Evolutionary conservation across 2,888 invertebrate genomes (phyloP).

Genomic region (Agapostemon virescens): DNA sequence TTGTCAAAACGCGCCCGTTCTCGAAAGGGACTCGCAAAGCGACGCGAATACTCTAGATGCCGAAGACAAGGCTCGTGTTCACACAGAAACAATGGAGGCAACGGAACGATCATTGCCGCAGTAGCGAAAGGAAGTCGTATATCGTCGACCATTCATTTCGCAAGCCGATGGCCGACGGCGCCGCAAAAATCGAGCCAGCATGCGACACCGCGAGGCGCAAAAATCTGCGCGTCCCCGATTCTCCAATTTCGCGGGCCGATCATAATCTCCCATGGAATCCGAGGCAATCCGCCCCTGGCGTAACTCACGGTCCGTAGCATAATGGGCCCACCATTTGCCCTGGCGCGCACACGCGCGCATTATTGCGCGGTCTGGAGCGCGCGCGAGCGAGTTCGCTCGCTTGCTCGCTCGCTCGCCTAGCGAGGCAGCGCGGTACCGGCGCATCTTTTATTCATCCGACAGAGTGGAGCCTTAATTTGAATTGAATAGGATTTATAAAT

Average conservation of each 20-base stretch:
- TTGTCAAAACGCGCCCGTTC: too few species aligned
- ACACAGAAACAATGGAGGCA: not conserved
- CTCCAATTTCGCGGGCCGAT: conserved; percentile 50
- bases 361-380: conserved; percentile 58
- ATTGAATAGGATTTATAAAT: conserved; percentile 81
- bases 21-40: too few species aligned
- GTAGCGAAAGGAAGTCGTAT: not conserved
- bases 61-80: not conserved
- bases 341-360: conserved; percentile 66
- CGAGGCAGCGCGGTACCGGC: conserved; percentile 56
- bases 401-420: not conserved
- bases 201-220: conserved; percentile 5
- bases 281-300: conserved; percentile 60
- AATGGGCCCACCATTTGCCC: conserved; percentile 75
- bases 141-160: not conserved
- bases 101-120: not conserved
- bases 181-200: not conserved
- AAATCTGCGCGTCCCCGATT: conserved; percentile 20
- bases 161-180: not conserved
- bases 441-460: conserved; percentile 81
- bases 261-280: conserved; percentile 59
- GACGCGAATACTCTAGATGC: not conserved
- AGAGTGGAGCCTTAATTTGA: conserved; percentile 81
- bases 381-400: conserved; percentile 32
- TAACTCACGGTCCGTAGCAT: conserved; percentile 65